These are phyloP conservation scores for Eubasilissa regina DNA, from an alignment of 1,140 invertebrate species.

Conservation along the genomic window DNA sequence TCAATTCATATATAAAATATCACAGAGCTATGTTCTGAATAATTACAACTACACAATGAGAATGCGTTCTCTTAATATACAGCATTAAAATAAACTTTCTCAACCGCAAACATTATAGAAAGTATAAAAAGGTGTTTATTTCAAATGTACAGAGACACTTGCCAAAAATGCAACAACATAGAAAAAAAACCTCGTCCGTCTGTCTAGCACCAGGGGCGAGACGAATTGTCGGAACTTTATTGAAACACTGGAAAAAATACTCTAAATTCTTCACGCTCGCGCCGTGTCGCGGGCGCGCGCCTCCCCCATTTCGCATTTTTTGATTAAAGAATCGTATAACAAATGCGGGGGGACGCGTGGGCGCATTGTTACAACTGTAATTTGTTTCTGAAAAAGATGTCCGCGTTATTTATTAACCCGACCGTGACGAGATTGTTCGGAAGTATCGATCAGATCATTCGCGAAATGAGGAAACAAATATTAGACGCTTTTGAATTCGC, in stretches of 20 bases:
- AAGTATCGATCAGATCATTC: too few relatives aligned
- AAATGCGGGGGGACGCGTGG: slow-evolving; percentile 14
- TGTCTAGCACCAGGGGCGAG: slow-evolving; percentile 6
- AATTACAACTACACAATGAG: too few relatives aligned
- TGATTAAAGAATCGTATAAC: slow-evolving; percentile 30
- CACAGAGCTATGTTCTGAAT: too few relatives aligned
- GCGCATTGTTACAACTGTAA: slow-evolving; percentile 6
- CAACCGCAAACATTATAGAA: background rate
- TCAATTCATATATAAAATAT: too few relatives aligned
- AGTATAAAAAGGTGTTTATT: slow-evolving; percentile 6
- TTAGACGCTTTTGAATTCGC: too few relatives aligned
- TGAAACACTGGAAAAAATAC: slow-evolving; percentile 34
- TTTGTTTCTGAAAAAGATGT: too few relatives aligned
- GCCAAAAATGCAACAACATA: background rate
- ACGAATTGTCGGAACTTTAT: slow-evolving; percentile 34
- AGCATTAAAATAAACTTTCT: too few relatives aligned
- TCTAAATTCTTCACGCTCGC: slow-evolving; percentile 17
- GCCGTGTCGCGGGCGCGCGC: background rate
- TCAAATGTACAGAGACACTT: background rate
- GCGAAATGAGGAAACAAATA: too few relatives aligned
- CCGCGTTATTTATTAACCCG: too few relatives aligned
- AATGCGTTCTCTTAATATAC: too few relatives aligned
- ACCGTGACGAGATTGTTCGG: too few relatives aligned
- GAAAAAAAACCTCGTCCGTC: slow-evolving; percentile 18
- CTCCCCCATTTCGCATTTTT: slow-evolving; percentile 9